Percentiles rank a stretch among this genome's conserved stretches.
These are phyloP conservation scores for Smittia aterrima DNA, from an alignment of 2,888 invertebrate species.

Conservation along the genomic window DNA sequence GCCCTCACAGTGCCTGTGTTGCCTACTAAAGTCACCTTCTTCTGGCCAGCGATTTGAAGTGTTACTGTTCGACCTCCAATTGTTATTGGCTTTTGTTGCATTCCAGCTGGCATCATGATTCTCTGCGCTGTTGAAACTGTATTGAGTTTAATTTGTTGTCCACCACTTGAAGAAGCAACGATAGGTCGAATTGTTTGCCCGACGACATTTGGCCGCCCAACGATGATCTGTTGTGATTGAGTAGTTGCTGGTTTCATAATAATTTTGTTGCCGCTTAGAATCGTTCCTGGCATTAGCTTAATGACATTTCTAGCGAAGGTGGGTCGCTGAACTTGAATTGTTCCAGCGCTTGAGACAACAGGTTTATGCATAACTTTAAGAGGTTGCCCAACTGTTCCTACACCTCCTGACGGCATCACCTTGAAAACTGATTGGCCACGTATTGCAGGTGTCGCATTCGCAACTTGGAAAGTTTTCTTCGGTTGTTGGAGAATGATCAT, in stretches of 20 bases:
- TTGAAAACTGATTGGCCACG: constrained; percentile 24
- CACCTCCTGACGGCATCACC: constrained; percentile 21
- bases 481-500: constrained; percentile 30
- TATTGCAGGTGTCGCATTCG: constrained; percentile 2
- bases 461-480: constrained; percentile 3
- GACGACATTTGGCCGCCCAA: constrained; percentile 46
- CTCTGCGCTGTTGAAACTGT: constrained; percentile 7
- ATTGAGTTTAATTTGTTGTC: constrained; percentile 47
- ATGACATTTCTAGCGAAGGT: constrained; percentile 56
- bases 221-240: constrained; percentile 67
- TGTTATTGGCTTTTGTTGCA: constrained; percentile 60
- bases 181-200: constrained; percentile 62
- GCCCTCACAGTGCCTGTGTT: background rate
- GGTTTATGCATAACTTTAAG: constrained; percentile 34
- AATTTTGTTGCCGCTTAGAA: constrained; percentile 60
- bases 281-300: constrained; percentile 62
- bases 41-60: constrained; percentile 64
- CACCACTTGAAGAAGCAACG: constrained; percentile 43
- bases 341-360: constrained; percentile 45
- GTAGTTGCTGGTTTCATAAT: constrained; percentile 77
- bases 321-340: constrained; percentile 44
- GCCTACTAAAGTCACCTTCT: constrained; percentile 63
- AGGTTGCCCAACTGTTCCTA: background rate
- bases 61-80: constrained; percentile 72
- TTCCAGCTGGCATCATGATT: constrained; percentile 29